phyloP scores from a whole-genome alignment of 2,113 vertebrate species.

The Podocnemis expansa region DNA sequence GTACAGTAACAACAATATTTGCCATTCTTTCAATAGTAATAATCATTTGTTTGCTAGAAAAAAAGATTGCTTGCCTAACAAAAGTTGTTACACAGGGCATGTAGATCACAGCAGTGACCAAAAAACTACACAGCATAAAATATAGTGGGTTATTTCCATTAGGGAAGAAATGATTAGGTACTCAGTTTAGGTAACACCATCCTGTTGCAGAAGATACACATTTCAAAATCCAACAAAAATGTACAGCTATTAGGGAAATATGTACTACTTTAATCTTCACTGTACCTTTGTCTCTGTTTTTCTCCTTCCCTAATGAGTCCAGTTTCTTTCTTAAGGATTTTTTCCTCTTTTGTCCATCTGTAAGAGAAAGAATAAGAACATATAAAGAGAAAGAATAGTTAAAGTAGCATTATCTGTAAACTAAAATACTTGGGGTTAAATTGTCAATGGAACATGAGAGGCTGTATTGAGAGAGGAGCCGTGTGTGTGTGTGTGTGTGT shows the following conservation, averaged over 20 bases:
- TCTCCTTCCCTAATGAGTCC: conserved; percentile 97
- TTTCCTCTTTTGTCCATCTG: conserved; percentile 96
- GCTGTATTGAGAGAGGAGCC: not conserved
- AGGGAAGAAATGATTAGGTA: not conserved
- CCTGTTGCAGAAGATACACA: not conserved
- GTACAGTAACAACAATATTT: conserved; percentile 2
- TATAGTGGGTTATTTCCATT: not conserved
- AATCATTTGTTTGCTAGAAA: not conserved
- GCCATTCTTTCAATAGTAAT: conserved; percentile 22
- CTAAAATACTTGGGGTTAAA: not conserved
- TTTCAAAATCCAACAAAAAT: not conserved
- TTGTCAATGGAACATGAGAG: accelerated
- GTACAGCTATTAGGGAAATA: not conserved
- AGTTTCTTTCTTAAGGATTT: conserved; percentile 95
- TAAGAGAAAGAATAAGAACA: conserved; percentile 54
- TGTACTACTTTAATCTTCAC: not conserved
- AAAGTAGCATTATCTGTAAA: not conserved
- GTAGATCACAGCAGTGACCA: not conserved
- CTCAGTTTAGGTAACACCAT: not conserved
- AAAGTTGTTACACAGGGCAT: not conserved
- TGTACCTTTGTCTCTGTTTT: conserved; percentile 96
- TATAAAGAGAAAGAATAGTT: not conserved
- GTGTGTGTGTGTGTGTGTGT: not conserved
- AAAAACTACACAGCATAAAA: accelerated
- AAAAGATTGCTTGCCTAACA: not conserved